phyloP scores from a whole-genome alignment of 2,888 invertebrate species.

The Cyclophora albipunctata region DNA sequence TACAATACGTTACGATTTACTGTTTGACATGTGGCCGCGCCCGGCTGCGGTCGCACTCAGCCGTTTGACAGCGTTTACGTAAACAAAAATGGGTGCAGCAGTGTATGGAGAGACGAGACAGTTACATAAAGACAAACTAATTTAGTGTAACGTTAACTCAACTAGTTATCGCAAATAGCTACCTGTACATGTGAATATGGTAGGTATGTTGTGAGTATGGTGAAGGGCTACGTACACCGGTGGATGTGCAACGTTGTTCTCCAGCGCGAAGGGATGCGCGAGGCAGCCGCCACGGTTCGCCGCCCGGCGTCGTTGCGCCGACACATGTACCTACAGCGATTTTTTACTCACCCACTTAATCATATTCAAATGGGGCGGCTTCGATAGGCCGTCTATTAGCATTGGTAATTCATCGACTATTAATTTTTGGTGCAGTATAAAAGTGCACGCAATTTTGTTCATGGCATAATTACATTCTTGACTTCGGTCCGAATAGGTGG shows the following conservation, averaged over 20 bases:
- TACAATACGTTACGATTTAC: constrained; percentile 17
- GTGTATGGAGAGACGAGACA: too few species aligned
- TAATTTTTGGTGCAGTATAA: constrained; percentile 65
- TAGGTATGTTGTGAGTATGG: too few species aligned
- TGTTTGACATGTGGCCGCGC: constrained; percentile 16
- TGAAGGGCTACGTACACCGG: too few species aligned
- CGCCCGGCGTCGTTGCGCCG: constrained; percentile 6
- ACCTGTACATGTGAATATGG: too few species aligned
- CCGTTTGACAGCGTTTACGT: background rate
- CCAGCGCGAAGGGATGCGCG: constrained; percentile 9
- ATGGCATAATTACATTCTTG: constrained; percentile 45
- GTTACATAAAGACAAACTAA: too few species aligned
- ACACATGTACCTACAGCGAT: constrained; percentile 18
- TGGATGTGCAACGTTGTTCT: too few species aligned
- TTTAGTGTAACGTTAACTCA: too few species aligned
- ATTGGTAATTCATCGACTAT: constrained; percentile 66
- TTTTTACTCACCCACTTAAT: constrained; percentile 46
- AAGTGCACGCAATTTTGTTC: constrained; percentile 52
- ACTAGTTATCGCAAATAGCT: too few species aligned
- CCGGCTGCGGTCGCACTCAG: background rate
- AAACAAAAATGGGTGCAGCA: background rate
- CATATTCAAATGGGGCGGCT: constrained; percentile 65
- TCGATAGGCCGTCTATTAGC: constrained; percentile 46
- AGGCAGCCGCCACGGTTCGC: constrained; percentile 30
- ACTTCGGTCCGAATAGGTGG: constrained; percentile 40